Base-by-base conservation (phyloP, 1,140 invertebrate genomes). In the Thaumatotibia leucotreta region DNA sequence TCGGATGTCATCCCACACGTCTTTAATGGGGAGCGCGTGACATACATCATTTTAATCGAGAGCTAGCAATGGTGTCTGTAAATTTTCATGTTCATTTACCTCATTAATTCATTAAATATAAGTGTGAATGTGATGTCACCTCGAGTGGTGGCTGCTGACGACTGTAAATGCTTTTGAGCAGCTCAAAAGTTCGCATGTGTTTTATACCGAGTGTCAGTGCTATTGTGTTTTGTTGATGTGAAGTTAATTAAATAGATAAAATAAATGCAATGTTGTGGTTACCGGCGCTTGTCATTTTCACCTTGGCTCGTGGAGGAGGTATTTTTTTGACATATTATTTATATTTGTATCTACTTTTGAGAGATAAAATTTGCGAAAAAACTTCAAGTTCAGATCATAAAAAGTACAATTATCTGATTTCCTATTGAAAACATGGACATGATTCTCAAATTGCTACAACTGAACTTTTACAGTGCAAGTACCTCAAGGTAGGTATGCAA, bases 71-170 rank as follows among this genome's bases (percentile, higher is more conserved):
- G 71, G 75, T 73, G 68, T 65, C 68, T 64, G 70, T 72, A 68
- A 78, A 81, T 79, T 80, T 76, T 64, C 3, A 58, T 58, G 70
- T 77, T 75, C 67, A 75, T 80, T 83, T 80, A 72, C 65, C 67
- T 77, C 78, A 79, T 83, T 83, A 79, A 75, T 73, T 76, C 71
- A 74, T 79, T 79, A 78, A 66, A 74, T 45, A 63, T 69, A 66
- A 29, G 71, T 78, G 68, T 71, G 73, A 80, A 27, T 27, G 52
- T 87, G 84, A 84, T 83, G 80, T 87, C 82, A 84, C 72, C 77
- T 69, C 67, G 69, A 69, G 67, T 68, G 68, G 68, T 77, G 24
- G 49, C 62, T 61, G 65, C 65, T 27, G 64, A 69, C 69, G 72
- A 72, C 63, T 68, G 77, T 81, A 80, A 83, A 76, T 62, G 75